Percentiles rank a stretch among this genome's conserved stretches.
Evolutionary conservation across 2,797 vertebrate species (phyloP).

Genomic region (Benthosema pterotum): DNA sequence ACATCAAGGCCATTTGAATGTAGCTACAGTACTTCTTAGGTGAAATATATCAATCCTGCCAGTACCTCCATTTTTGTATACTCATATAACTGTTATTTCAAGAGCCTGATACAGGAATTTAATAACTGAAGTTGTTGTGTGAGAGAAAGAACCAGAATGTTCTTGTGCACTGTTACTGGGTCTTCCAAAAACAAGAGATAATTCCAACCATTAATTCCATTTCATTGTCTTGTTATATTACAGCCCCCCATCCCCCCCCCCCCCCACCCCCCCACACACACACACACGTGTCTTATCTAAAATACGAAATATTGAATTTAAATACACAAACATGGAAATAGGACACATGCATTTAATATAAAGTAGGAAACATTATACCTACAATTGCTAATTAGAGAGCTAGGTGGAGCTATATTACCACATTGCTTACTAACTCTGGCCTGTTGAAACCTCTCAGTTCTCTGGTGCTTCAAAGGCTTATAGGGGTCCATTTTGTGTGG

Average conservation of each 20-base stretch:
- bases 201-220: conserved; percentile 41
- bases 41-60: conserved; percentile 47
- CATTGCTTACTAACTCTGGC: conserved; percentile 31
- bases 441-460: conserved; percentile 30
- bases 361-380: conserved; percentile 46
- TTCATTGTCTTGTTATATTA: conserved; percentile 56
- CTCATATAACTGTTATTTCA: conserved; percentile 35
- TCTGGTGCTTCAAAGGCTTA: conserved; percentile 4
- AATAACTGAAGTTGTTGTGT: conserved; percentile 21
- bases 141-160: conserved; percentile 31
- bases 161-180: conserved; percentile 54
- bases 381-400: conserved; percentile 2
- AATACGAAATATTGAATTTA: conserved; percentile 60
- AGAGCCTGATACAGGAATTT: conserved; percentile 26
- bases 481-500: conserved; percentile 29
- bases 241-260: no score
- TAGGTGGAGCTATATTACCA: conserved; percentile 33
- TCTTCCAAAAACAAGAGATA: conserved; percentile 41
- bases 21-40: conserved; percentile 55
- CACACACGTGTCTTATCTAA: conserved; percentile 32
- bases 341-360: conserved; percentile 62
- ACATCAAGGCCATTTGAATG: conserved; percentile 78
- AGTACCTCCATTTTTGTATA: conserved; percentile 34
- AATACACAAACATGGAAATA: conserved; percentile 56
- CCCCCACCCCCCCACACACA: conserved; percentile 2